Base-by-base conservation (phyloP, 2,113 vertebrate genomes). In the Tiliqua scincoides region DNA sequence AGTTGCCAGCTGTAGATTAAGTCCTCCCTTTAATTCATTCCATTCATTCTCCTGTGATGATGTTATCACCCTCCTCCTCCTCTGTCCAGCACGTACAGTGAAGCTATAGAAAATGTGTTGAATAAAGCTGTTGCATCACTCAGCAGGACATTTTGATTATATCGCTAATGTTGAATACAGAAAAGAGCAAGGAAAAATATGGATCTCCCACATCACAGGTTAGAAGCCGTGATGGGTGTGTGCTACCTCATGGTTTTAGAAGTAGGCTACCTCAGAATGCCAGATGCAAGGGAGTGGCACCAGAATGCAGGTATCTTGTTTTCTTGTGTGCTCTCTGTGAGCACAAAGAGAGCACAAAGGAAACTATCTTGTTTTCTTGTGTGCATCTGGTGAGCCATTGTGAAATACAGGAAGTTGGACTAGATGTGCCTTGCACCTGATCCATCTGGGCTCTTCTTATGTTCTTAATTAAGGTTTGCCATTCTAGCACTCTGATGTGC, bases 21-120 rank as follows among this genome's bases (percentile, higher is more conserved):
- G 57, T 12, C 59, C 15, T 74, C 84, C 23, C 20, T 52, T 59
- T 48, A 11, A 8, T 30, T 0, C 35, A n/a, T 5, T 59, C 27
- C 54, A 71, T 1, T 59, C 8, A 7, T 0, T 9, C 54, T 77
- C 25, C 63, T 59, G 3, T 70, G 63, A 30, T 85, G 70, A 8
- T 85, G 54, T 1, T 9, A 68, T 63, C 61, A 32, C 67, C 32
- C 61, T 77, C 74, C 37, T 12, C 1, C 0, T 4, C 62, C 72
- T 27, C 30, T 14, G 20, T 10, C n/a, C 23, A 70, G 61, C 0
- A 0, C 67, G 17, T 68, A 1, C 75, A 59, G 43, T 15, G 15
- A 37, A 63, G 72, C 57, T 88, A 30, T 10, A 83, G 57, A 27
- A 82, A 84, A 72, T n/a, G 5, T 62, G 74, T 73, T 67, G 71